phyloP scores from a whole-genome alignment of 2,113 vertebrate genomes.

The Odontophorus gujanensis region DNA sequence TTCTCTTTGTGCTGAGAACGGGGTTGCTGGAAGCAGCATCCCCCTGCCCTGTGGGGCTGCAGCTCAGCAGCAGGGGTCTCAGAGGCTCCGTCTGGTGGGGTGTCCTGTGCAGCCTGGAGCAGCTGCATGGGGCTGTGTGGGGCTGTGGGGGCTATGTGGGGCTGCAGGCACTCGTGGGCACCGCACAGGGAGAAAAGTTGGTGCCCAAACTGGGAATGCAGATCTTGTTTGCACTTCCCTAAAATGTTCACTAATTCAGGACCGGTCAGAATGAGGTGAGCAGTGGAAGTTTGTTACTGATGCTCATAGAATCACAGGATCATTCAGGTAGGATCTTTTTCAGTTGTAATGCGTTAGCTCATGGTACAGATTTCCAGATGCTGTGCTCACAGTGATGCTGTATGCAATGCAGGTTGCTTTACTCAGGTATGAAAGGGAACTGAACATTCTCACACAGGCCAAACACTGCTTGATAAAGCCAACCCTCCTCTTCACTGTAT shows the following conservation, averaged over 20 bases:
- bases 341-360: background rate
- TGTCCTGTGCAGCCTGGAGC: background rate
- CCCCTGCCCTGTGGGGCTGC: accelerated
- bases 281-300: background rate
- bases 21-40: background rate
- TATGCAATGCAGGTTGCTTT: background rate
- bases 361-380: background rate
- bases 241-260: background rate
- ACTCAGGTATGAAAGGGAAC: background rate
- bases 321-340: background rate
- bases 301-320: too few species aligned
- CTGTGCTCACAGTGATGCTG: background rate
- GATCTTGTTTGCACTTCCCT: background rate
- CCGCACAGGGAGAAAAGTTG: background rate
- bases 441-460: background rate
- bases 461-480: background rate
- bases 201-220: too few species aligned
- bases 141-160: background rate
- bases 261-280: background rate
- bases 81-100: background rate
- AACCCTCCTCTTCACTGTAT: background rate
- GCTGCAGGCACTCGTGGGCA: too few species aligned
- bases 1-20: constrained; percentile 2
- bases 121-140: background rate
- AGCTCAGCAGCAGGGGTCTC: background rate